These are phyloP conservation scores for Orchesella flavescens DNA, from an alignment of 2,888 invertebrate genomes.

Conservation along the genomic window DNA sequence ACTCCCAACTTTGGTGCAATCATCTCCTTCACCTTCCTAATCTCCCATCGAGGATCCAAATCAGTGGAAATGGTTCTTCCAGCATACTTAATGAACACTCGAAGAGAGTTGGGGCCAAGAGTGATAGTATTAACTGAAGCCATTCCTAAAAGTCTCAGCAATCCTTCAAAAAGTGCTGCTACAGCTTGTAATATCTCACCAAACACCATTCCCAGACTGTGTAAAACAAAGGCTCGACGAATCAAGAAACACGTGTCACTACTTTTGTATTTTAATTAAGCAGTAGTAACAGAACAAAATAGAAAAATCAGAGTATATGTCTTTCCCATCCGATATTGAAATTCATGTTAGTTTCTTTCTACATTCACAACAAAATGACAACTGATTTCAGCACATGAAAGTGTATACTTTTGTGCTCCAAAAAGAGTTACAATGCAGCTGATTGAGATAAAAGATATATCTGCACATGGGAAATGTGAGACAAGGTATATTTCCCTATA, in stretches of 20 bases:
- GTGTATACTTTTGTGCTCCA: too few relatives aligned
- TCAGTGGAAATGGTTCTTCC: slow-evolving; percentile 76
- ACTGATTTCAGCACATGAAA: too few relatives aligned
- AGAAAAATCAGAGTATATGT: too few relatives aligned
- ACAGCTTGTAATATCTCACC: slow-evolving; percentile 28
- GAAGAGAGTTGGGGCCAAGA: slow-evolving; percentile 50
- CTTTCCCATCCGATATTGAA: too few relatives aligned
- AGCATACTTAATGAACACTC: slow-evolving; percentile 70
- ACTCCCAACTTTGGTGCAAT: slow-evolving; percentile 82
- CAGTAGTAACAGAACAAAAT: too few relatives aligned
- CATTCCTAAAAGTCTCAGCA: slow-evolving; percentile 66
- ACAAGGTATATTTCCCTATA: neutral
- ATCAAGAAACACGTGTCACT: too few relatives aligned
- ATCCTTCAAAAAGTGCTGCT: slow-evolving; percentile 58
- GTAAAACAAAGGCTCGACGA: too few relatives aligned
- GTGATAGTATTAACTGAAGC: slow-evolving; percentile 5
- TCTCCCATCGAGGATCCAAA: slow-evolving; percentile 84
- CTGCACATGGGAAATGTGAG: neutral
- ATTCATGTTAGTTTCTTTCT: too few relatives aligned
- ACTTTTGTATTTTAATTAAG: too few relatives aligned
- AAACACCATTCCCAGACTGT: slow-evolving; percentile 10
- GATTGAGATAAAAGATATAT: neutral
- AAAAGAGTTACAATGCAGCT: neutral
- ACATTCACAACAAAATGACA: too few relatives aligned
- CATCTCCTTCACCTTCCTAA: slow-evolving; percentile 82